Evolutionary conservation across 2,113 vertebrate species (phyloP).

Genomic region (Eulemur macaco): DNA sequence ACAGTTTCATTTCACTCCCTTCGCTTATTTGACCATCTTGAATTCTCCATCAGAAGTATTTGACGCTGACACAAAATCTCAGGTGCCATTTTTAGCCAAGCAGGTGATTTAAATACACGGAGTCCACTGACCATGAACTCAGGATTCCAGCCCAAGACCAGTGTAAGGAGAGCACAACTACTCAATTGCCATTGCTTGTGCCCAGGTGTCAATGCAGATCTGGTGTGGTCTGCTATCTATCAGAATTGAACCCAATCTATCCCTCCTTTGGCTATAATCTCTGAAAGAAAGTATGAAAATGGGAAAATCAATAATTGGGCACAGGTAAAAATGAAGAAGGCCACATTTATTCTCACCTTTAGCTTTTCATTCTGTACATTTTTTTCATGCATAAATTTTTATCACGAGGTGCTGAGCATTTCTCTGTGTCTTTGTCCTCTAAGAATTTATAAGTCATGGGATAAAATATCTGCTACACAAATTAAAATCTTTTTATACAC

Average conservation of each 20-base stretch:
- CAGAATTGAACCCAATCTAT: neutral
- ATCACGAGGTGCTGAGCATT: neutral
- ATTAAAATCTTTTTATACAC: neutral
- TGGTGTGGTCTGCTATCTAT: rapidly evolving
- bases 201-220: neutral
- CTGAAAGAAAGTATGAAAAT: neutral
- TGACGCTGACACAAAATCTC: neutral
- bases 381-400: neutral
- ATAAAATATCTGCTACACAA: neutral
- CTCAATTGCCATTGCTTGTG: neutral
- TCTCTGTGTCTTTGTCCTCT: neutral
- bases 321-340: neutral
- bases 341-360: neutral
- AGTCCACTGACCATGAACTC: neutral
- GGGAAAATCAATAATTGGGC: neutral
- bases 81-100: neutral
- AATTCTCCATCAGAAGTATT: neutral
- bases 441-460: neutral
- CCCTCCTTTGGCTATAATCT: neutral
- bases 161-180: neutral
- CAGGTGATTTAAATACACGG: neutral
- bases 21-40: neutral
- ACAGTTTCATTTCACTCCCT: neutral
- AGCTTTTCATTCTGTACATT: neutral
- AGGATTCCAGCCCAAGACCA: neutral